Percentiles rank a stretch among this genome's conserved stretches.
These are phyloP conservation scores for Dipus sagitta DNA, from an alignment of 2,797 vertebrate genomes.

Conservation along the genomic window DNA sequence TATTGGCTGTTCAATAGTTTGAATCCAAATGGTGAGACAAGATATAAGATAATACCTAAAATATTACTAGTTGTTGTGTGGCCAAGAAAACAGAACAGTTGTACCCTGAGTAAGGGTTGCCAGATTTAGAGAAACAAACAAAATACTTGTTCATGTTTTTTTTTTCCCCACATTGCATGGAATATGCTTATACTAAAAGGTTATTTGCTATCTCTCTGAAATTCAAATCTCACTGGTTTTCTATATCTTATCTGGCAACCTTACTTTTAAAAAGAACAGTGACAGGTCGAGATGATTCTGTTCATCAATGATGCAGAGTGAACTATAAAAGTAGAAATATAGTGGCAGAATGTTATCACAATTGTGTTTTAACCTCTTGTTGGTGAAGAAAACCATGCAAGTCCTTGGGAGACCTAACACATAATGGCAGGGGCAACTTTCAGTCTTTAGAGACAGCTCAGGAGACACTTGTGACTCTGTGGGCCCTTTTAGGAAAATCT, in stretches of 20 bases:
- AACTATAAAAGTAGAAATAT: not conserved
- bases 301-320: not conserved
- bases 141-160: not conserved
- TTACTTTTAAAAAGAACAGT: not conserved
- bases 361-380: not conserved
- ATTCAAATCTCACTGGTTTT: slow-evolving; percentile 44
- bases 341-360: not conserved
- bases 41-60: not conserved
- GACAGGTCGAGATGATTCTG: not conserved
- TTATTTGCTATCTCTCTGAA: not conserved
- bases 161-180: not conserved
- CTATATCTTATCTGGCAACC: not conserved
- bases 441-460: not conserved
- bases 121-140: not conserved
- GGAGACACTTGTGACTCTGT: not conserved
- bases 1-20: not conserved
- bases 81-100: slow-evolving; percentile 36
- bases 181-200: slow-evolving; percentile 20
- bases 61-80: slow-evolving; percentile 1
- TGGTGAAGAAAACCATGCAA: not conserved
- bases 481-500: not conserved
- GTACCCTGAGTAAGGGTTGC: not conserved
- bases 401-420: not conserved
- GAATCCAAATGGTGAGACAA: not conserved
- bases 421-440: too few species aligned